Evolutionary conservation across 1,140 invertebrate species (phyloP), one percentile per base, ranked within the genome.

Genomic region (Drosophila auraria): DNA sequence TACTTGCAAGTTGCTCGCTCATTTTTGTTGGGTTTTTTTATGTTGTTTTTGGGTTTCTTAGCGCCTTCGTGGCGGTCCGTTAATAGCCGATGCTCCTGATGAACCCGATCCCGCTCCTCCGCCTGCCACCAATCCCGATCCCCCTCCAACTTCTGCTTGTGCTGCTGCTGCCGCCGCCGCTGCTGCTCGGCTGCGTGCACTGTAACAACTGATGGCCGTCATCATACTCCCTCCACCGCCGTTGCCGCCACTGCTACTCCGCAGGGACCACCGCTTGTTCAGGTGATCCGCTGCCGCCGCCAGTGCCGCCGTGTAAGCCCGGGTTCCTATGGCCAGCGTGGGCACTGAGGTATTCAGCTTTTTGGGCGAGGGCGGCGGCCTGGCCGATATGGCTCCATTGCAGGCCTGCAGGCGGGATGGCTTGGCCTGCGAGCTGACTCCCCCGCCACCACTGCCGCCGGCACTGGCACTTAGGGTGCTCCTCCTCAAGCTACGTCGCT

Each of bases 291-390:
- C 82, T n/a, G 86, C 75, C 12, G 82, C 82, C 0, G 87, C 86
- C 68, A 86, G 11, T 6, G 82, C 86, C 8, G 86, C 84, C n/a
- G 84, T 87, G 23, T 87, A 81, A 2, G 84, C 84, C 2, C 84
- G 40, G 7, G 84, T 87, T 4, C 84, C 84, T 25, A 89, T 89
- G 5, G 84, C 84, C 47, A 89, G 20, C 9, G 86, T 90, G 40
- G 86, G 79, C 36, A 82, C 75, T 0, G 58, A 76, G 0, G 72
- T 50, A 44, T 90, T 80, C 0, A 90, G 49, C 27, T 91, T 90
- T 42, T 92, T 92, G 7, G 91, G 82, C 23, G 91, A 89, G 0
- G 91, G 87, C 17, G 87, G 87, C 9, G 91, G 87, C 1, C 91
- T 59, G 5, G 84, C 80, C 7, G 87, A 71, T 23, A 92, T 86